These are phyloP conservation scores for Sphaerolaimus hirsutus DNA, from an alignment of 2,888 invertebrate species.

Conservation along the genomic window DNA sequence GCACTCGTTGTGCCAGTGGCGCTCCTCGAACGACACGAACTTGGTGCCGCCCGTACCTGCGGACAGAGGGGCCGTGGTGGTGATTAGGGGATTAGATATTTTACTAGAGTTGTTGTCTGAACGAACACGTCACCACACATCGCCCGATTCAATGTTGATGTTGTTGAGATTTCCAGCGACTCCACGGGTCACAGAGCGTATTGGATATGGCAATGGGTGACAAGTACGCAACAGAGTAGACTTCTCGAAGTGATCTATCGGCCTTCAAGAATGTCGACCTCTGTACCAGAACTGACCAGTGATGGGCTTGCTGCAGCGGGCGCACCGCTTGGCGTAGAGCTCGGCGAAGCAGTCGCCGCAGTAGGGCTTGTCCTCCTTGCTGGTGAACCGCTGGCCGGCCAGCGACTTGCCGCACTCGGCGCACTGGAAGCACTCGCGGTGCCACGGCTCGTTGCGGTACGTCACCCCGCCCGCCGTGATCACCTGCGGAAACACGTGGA, in stretches of 20 bases:
- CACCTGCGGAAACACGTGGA: slow-evolving; percentile 46
- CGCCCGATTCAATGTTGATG: no score
- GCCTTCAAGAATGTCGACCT: no score
- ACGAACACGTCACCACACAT: no score
- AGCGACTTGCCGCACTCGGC: slow-evolving; percentile 79
- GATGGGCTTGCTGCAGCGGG: slow-evolving; percentile 84
- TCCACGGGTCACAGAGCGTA: no score
- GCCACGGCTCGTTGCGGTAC: slow-evolving; percentile 99
- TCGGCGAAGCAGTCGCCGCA: slow-evolving; percentile 98
- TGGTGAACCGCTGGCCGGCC: slow-evolving; percentile 74
- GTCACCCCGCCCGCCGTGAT: slow-evolving; percentile 96
- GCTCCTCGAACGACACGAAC: slow-evolving; percentile 97
- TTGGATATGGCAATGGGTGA: no score
- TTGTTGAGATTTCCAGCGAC: no score
- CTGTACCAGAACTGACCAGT: slow-evolving; percentile 68
- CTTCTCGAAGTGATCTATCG: no score
- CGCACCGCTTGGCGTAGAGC: slow-evolving; percentile 90
- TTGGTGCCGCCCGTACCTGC: slow-evolving; percentile 84
- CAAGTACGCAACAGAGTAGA: no score
- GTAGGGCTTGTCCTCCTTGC: slow-evolving; percentile 87
- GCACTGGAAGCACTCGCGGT: slow-evolving; percentile 96
- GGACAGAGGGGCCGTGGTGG: no score
- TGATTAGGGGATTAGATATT: no score
- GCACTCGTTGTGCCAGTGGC: slow-evolving; percentile 99
- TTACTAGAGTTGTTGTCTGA: no score